Base-by-base conservation (phyloP, 1,140 invertebrate genomes). In the Drosophila kohkoa region DNA sequence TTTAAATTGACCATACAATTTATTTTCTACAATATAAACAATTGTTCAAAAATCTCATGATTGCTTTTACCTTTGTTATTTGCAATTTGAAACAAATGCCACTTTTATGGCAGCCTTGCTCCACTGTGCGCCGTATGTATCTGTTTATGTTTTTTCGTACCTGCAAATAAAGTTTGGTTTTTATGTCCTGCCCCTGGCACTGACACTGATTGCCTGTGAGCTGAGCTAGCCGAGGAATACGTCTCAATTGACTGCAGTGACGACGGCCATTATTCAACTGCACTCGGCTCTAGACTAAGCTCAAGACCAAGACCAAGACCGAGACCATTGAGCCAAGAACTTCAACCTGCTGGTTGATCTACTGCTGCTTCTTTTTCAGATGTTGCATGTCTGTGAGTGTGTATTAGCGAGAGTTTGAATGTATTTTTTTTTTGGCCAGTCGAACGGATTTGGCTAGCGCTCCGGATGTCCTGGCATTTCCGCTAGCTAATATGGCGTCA, bases 201-300 rank as follows among this genome's bases (percentile, higher is more conserved):
- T 83, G 81, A 83, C 81, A 85, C 81, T 83, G 81, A 83, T 83
- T 83, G 81, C 81, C 73, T 77, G 68, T 77, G 81, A 83, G 81
- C 32, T 30, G 16, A 45, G 51, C 10, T 15, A 20, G 59, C 11
- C 35, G 54, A 45, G 41, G 15, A 59, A 70, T 75, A 70, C 69
- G 52, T 64, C 70, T 77, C 60, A 67, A 65, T 75, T 82, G 80
- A 82, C 80, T 83, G 81, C 81, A 83, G 63, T 83, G 72, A 70
- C 79, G 76, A 79, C 64, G 81, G 68, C 60, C 81, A 83, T 83
- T 76, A 83, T 83, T 83, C 81, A 83, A 73, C 70, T 83, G 81
- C 81, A 83, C 81, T 83, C 77, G 35, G 8, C 57, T 43, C 46
- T 11, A 59, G 41, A 28, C 5, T 25, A 25, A 25, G 20, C 20